phyloP scores from a whole-genome alignment of 2,113 vertebrate genomes.

The Colaptes auratus region DNA sequence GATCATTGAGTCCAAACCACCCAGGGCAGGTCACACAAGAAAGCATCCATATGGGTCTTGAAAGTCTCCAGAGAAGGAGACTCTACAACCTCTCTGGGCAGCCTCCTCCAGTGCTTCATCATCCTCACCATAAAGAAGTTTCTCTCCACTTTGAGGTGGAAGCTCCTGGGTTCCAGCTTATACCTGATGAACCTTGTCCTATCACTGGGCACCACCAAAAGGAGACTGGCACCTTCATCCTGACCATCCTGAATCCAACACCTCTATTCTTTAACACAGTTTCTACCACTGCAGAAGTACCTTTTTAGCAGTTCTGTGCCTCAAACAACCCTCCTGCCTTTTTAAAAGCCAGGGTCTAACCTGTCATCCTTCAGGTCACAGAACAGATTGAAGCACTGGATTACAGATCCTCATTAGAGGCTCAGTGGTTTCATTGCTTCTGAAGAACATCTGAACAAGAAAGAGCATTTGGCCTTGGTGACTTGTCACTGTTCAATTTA shows the following conservation, averaged over 20 bases:
- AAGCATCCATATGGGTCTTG: too few relatives aligned
- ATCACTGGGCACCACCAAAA: too few relatives aligned
- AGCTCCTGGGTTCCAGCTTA: too few relatives aligned
- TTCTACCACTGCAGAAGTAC: background rate
- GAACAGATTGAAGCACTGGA: background rate
- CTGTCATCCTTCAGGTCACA: background rate
- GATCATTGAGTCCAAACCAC: too few relatives aligned
- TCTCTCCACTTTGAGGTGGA: too few relatives aligned
- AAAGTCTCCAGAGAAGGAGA: too few relatives aligned
- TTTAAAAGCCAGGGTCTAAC: background rate
- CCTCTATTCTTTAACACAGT: background rate
- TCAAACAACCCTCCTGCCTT: background rate
- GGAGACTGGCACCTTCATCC: too few relatives aligned
- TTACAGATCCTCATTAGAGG: background rate
- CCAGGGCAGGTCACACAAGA: too few relatives aligned
- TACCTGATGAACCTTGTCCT: too few relatives aligned
- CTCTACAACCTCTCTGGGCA: too few relatives aligned
- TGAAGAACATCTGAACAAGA: conserved; percentile 29
- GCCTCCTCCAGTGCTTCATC: too few relatives aligned
- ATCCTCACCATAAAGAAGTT: too few relatives aligned
- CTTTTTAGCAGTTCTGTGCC: background rate
- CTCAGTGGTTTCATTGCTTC: background rate
- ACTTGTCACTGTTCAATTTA: conserved; percentile 14
- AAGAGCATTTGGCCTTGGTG: background rate
- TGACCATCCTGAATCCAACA: background rate